phyloP scores from a whole-genome alignment of 1,140 invertebrate genomes.

The Meloidogyne exigua region DNA sequence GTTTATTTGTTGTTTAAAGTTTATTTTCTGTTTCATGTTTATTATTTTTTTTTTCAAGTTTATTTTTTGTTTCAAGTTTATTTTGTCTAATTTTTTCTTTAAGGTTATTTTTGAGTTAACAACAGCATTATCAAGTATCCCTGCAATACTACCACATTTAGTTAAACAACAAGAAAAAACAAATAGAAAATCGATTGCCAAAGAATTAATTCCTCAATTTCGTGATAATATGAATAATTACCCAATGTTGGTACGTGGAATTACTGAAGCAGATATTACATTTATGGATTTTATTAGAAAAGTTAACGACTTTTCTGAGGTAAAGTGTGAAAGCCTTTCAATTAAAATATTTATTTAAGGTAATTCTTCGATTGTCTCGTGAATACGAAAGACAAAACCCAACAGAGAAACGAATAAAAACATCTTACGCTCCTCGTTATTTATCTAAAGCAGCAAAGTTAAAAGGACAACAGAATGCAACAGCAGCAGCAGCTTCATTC shows the following conservation, averaged over 20 bases:
- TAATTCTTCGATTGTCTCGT: conserved; percentile 47
- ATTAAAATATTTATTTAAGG: conserved; percentile 40
- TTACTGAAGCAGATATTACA: conserved; percentile 53
- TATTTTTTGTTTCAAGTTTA: conserved; percentile 3
- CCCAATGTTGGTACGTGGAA: conserved; percentile 44
- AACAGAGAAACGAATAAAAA: conserved; percentile 53
- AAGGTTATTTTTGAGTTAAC: conserved; percentile 56
- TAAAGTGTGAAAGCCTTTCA: conserved; percentile 3
- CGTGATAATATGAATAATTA: conserved; percentile 52
- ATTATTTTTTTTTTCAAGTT: neutral
- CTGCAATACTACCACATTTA: conserved; percentile 48
- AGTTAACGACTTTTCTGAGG: conserved; percentile 53
- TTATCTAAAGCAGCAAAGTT: neutral
- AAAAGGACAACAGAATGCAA: neutral
- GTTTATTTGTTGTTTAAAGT: neutral
- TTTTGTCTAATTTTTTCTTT: conserved; percentile 12
- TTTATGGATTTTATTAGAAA: conserved; percentile 58
- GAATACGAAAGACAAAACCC: conserved; percentile 51
- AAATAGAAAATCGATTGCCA: conserved; percentile 56
- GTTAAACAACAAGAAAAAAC: conserved; percentile 44
- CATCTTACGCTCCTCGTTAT: conserved; percentile 32
- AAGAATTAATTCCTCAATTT: conserved; percentile 58
- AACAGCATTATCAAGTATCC: conserved; percentile 45
- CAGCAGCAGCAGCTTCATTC: neutral
- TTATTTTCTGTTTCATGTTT: neutral